phyloP scores from a whole-genome alignment of 2,113 vertebrate species.

The Apteryx owenii region DNA sequence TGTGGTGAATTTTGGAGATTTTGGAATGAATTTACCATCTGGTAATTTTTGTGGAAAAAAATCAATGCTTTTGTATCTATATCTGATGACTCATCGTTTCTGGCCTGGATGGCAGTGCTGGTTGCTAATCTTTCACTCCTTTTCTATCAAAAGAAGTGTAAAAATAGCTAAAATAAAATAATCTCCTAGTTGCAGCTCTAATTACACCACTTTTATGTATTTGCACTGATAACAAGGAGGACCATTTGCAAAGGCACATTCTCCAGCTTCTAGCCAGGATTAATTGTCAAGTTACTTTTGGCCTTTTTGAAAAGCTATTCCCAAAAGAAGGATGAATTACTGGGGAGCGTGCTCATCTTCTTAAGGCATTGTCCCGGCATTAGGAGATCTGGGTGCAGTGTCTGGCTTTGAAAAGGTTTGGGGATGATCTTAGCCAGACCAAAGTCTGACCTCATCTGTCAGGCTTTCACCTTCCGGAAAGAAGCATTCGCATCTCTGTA shows the following conservation, averaged over 20 bases:
- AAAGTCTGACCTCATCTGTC: neutral
- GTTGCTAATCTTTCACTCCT: neutral
- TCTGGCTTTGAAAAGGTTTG: neutral
- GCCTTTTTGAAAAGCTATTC: neutral
- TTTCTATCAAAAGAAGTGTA: neutral
- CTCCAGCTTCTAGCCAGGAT: neutral
- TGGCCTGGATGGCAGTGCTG: neutral
- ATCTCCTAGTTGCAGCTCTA: neutral
- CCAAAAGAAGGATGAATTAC: neutral
- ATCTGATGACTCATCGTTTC: neutral
- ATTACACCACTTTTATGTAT: neutral
- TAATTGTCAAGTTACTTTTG: fast-evolving
- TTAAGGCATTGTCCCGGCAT: neutral
- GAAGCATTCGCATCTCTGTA: neutral
- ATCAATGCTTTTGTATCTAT: neutral
- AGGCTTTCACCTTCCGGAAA: neutral
- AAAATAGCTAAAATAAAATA: neutral
- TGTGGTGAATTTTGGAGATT: neutral
- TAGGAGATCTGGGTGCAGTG: neutral
- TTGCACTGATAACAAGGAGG: neutral
- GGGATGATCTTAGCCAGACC: neutral
- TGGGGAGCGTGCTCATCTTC: neutral
- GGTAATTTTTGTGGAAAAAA: neutral
- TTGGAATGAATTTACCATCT: neutral
- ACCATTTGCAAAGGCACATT: neutral